phyloP scores from a whole-genome alignment of 2,113 vertebrate genomes.

The Semnornis frantzii region DNA sequence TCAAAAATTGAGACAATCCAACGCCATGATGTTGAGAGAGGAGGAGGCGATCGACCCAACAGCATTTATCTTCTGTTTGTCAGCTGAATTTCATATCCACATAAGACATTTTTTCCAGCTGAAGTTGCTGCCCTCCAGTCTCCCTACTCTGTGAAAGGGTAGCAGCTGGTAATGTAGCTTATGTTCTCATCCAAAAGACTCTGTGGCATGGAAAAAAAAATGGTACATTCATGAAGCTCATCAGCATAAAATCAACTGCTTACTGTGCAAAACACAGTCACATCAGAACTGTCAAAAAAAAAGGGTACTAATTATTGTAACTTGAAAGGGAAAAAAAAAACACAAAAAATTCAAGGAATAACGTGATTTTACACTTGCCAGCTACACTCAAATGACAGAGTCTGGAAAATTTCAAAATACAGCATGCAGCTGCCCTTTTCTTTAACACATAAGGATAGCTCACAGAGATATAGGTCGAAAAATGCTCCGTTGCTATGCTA shows the following conservation, averaged over 20 bases:
- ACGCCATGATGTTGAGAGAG: background rate
- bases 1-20: background rate
- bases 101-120: constrained; percentile 5
- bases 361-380: constrained; percentile 22
- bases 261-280: constrained; percentile 30
- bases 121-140: background rate
- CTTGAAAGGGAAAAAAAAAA: background rate
- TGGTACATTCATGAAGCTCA: constrained; percentile 25
- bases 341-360: background rate
- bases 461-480: constrained; percentile 18
- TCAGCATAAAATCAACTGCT: constrained; percentile 40
- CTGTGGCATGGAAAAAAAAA: background rate
- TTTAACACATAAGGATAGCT: background rate
- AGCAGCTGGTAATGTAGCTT: constrained; percentile 54
- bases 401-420: constrained; percentile 24
- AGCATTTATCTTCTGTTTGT: background rate
- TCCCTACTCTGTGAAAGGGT: background rate
- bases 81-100: constrained; percentile 16
- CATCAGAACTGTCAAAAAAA: constrained; percentile 11
- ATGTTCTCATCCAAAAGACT: constrained; percentile 35
- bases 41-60: background rate
- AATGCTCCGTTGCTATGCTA: constrained; percentile 44
- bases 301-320: constrained; percentile 31
- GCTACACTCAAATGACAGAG: background rate
- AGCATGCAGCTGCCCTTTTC: constrained; percentile 33